Evolutionary conservation across 2,113 vertebrate species (phyloP).

Genomic region (Cyphomyrus discorhynchus): DNA sequence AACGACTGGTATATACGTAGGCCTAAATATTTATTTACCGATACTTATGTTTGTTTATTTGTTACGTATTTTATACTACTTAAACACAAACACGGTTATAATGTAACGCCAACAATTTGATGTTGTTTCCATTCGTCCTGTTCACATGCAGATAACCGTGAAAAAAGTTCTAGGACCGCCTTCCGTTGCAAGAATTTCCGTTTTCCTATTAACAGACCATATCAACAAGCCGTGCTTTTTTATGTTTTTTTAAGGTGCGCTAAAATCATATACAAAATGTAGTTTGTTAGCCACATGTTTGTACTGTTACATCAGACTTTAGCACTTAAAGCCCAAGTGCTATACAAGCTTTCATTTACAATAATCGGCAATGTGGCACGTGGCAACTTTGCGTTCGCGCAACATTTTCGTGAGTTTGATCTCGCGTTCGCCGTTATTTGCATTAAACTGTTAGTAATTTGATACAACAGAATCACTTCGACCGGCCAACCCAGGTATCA

Average conservation of each 20-base stretch:
- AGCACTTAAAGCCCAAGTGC: neutral
- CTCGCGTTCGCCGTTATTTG: constrained; percentile 21
- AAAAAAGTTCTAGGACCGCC: neutral
- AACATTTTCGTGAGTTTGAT: neutral
- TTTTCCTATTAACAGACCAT: neutral
- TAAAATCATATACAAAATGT: neutral
- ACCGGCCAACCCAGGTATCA: neutral
- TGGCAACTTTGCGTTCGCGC: neutral
- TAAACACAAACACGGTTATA: neutral
- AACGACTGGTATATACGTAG: neutral
- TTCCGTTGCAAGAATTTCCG: neutral
- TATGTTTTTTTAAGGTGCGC: neutral
- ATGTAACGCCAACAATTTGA: neutral
- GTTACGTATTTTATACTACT: neutral
- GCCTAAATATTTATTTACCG: neutral
- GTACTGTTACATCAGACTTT: neutral
- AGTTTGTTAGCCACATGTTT: neutral
- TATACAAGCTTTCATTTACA: neutral
- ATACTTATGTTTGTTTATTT: neutral
- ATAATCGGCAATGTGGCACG: neutral
- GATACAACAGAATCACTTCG: neutral
- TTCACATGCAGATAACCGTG: neutral
- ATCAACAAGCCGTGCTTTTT: neutral
- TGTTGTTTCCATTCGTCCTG: neutral
- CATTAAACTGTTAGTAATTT: constrained; percentile 54